These are phyloP conservation scores for Drosophila rubida DNA, from an alignment of 2,888 invertebrate species.

Conservation along the genomic window DNA sequence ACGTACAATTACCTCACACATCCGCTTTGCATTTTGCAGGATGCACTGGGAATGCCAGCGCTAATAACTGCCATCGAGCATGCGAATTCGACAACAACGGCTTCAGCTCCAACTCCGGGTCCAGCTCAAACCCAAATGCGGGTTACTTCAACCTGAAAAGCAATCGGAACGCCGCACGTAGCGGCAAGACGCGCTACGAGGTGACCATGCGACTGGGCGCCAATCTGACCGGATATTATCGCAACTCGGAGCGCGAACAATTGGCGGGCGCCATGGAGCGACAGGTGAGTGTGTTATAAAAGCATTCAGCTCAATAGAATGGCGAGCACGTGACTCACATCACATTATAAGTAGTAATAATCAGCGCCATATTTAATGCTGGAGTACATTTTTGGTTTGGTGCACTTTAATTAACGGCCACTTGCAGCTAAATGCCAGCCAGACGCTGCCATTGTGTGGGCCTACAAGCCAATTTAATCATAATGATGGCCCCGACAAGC, in stretches of 20 bases:
- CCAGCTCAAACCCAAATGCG: conserved; percentile 19
- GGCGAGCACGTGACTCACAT: conserved; percentile 40
- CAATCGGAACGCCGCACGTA: conserved; percentile 77
- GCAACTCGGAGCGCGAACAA: conserved; percentile 79
- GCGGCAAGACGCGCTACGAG: conserved; percentile 84
- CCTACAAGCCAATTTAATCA: conserved; percentile 37
- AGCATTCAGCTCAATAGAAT: conserved; percentile 17
- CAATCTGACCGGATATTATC: conserved; percentile 83
- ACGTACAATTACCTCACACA: neutral
- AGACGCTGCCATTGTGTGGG: conserved; percentile 19
- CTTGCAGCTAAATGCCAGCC: conserved; percentile 26
- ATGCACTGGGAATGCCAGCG: conserved; percentile 77
- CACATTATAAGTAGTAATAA: neutral
- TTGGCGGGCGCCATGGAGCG: conserved; percentile 81
- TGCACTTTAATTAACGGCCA: conserved; percentile 39
- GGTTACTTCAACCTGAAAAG: conserved; percentile 55
- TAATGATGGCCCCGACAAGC: conserved; percentile 41
- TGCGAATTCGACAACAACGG: conserved; percentile 76
- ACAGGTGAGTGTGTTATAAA: conserved; percentile 81
- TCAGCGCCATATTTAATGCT: too few relatives aligned
- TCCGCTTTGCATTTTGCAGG: conserved; percentile 56
- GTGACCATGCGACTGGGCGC: conserved; percentile 84
- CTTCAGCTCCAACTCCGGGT: conserved; percentile 8
- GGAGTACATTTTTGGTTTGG: neutral
- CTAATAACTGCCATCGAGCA: conserved; percentile 81